Base-by-base conservation (phyloP, 2,888 invertebrate genomes). In the Lithophane leautieri region DNA sequence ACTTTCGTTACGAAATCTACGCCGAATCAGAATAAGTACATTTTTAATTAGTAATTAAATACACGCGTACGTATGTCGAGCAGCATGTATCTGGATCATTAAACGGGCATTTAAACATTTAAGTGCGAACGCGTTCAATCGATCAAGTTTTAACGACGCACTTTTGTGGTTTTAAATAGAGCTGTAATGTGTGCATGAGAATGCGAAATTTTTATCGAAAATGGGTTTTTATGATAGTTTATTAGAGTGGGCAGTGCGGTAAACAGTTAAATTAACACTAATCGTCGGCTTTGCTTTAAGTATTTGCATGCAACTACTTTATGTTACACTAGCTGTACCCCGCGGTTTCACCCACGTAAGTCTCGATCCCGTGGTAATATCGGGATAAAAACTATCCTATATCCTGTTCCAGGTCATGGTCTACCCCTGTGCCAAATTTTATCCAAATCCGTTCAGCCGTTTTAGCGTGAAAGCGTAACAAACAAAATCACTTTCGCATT, bases 1-100 rank as follows among this genome's bases (percentile, higher is more conserved):
- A 90, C 91, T 91, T 91, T 90, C 89, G 79, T 87, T 86, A 84
- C 79, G 66, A 80, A 75, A 82, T 80, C 67, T 69, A 16, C 75
- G 14, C 16, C 22, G 54, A 72, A 78, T 66, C 76, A 73, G 70
- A 81, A 74, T 86, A 63, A 75, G 77, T 65, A 70, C 42, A 44
- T 60, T 70, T 79, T 80, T 76, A 80, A 78, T 85, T 74, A 56
- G 68, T 70, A 71, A 79, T 82, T 77, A 77, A 75, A 79, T n/a
- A 73, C 54, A 73, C 73, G 72, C 40, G 70, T 75, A 8, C 42
- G 42, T 75, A 76, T 83, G 56, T 76, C 50, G 40, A 44, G 19
- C 66, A 67, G 19, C 66, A 67, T 58, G 58, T 79, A 65, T 73
- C 34, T 44, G 61, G 47, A 70, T 71, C 16, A 63, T 68, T 69